Conservation (phyloP, 1,140 invertebrate genomes). For the Vanessa tameamea region DNA sequence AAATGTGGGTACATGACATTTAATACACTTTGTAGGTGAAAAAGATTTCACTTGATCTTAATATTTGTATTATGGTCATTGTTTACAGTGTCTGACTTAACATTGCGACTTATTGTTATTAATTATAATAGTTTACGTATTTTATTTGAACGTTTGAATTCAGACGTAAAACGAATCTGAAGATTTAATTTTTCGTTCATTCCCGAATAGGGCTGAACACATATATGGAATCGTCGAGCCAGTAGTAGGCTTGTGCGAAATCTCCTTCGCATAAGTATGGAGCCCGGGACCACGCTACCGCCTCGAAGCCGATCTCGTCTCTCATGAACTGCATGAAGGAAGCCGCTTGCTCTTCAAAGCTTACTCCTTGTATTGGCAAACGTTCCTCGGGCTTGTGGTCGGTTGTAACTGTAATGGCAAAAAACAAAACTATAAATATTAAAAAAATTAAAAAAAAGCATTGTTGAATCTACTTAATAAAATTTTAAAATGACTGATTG, state of each 20-base stretch:
- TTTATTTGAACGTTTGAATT: background rate
- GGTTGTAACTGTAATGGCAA: constrained; percentile 75
- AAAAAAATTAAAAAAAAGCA: background rate
- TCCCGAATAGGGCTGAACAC: constrained; percentile 78
- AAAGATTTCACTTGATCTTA: no score
- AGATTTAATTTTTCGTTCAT: background rate
- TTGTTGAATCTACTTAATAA: no score
- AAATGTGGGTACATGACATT: background rate
- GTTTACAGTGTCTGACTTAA: background rate
- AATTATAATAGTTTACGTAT: constrained; percentile 1
- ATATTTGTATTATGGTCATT: no score
- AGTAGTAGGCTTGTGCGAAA: constrained; percentile 94
- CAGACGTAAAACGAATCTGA: background rate
- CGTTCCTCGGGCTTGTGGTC: constrained; percentile 88
- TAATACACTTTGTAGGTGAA: background rate
- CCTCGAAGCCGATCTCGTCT: constrained; percentile 85
- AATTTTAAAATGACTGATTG: no score
- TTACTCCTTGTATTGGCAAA: constrained; percentile 84
- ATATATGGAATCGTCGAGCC: constrained; percentile 93
- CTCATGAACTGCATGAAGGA: constrained; percentile 87
- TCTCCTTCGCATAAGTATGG: constrained; percentile 98
- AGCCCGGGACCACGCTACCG: constrained; percentile 89
- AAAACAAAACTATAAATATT: constrained; percentile 5
- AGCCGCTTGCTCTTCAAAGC: constrained; percentile 90
- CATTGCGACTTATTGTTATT: background rate